phyloP scores from a whole-genome alignment of 2,888 invertebrate genomes.

The Polydrusus pterygomalis region DNA sequence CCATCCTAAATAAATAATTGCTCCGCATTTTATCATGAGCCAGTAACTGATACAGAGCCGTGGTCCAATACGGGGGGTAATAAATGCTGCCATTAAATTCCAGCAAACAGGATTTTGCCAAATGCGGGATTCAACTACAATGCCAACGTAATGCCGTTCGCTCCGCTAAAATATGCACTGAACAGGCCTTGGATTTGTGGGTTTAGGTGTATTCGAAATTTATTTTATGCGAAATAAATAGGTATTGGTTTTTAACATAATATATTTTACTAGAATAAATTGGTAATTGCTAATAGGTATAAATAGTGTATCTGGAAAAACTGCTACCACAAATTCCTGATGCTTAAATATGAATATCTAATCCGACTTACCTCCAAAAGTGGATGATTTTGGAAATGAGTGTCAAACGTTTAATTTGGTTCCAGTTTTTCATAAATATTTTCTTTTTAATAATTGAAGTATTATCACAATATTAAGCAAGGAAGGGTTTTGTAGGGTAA shows the following conservation, averaged over 20 bases:
- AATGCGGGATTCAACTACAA: conserved; percentile 18
- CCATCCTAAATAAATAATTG: not conserved
- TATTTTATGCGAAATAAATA: not conserved
- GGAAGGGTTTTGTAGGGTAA: too few species aligned
- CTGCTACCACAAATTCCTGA: too few species aligned
- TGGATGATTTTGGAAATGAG: too few species aligned
- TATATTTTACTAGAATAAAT: not conserved
- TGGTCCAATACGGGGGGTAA: not conserved
- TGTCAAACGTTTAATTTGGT: too few species aligned
- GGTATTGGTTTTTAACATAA: not conserved
- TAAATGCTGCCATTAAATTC: conserved; percentile 24
- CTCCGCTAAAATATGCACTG: conserved; percentile 22
- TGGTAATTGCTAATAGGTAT: too few species aligned
- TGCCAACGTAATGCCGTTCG: conserved; percentile 9
- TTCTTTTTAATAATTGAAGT: too few species aligned
- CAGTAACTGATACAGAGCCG: not conserved
- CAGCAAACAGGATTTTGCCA: conserved; percentile 21
- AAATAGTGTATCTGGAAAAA: too few species aligned
- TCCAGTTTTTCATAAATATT: too few species aligned
- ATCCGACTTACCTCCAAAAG: too few species aligned
- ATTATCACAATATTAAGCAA: too few species aligned
- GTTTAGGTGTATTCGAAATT: conserved; percentile 4
- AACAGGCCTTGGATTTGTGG: not conserved
- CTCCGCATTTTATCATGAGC: not conserved
- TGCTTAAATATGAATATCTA: too few species aligned